These are phyloP conservation scores for Caenorhabditis inopinata DNA, from an alignment of 1,140 invertebrate species.

Conservation along the genomic window DNA sequence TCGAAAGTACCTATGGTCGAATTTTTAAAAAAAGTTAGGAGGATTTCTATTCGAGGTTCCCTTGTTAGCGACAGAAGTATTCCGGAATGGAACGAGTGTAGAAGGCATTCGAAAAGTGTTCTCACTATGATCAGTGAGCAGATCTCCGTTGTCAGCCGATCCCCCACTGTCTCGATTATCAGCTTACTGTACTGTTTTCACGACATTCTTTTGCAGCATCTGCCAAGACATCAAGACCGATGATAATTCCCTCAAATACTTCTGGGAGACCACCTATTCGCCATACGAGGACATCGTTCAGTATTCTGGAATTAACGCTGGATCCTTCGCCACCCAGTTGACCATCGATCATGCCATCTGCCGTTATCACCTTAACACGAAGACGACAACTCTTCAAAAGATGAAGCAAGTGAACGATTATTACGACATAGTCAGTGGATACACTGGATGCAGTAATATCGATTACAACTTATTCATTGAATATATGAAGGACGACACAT, in stretches of 20 bases:
- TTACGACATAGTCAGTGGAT: constrained; percentile 21
- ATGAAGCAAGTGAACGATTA: constrained; percentile 46
- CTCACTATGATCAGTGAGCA: too few species aligned
- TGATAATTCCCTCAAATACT: constrained; percentile 27
- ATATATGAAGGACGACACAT: constrained; percentile 36
- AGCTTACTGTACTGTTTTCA: too few species aligned
- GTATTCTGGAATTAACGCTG: constrained; percentile 43
- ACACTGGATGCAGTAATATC: constrained; percentile 47
- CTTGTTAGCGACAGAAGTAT: too few species aligned
- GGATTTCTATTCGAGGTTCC: too few species aligned
- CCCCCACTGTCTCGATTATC: too few species aligned
- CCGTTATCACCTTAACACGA: not conserved
- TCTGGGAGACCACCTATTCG: constrained; percentile 47
- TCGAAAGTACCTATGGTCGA: too few species aligned
- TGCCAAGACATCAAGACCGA: constrained; percentile 42
- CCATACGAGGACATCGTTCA: constrained; percentile 50
- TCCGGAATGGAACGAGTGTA: too few species aligned
- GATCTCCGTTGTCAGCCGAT: too few species aligned
- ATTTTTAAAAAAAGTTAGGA: too few species aligned
- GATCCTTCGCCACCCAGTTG: constrained; percentile 17
- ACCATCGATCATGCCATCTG: constrained; percentile 40
- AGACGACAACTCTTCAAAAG: not conserved
- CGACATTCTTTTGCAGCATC: constrained; percentile 36
- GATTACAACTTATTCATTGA: constrained; percentile 43
- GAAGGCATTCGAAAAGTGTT: too few species aligned